Evolutionary conservation across 2,113 vertebrate species (phyloP), one percentile per base, ranked within the genome.

Genomic region (Myotis lucifugus): DNA sequence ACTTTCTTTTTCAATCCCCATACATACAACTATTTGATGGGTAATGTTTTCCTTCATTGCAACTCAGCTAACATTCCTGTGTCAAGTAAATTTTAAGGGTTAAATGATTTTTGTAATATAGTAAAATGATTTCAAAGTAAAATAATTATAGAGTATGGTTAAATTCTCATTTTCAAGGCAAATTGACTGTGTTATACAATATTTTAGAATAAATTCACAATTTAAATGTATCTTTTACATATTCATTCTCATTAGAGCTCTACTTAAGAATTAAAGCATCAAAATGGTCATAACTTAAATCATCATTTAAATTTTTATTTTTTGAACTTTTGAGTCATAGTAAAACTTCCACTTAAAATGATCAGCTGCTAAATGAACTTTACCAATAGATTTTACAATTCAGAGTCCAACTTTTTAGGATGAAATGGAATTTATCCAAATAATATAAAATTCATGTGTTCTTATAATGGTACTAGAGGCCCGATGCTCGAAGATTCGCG

Each of bases 191-290:
- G 67, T 73, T 91, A 83, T 29, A 79, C 48, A 91, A 84, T 85
- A 91, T 84, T 32, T n/a, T 81, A 76, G 37, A 40, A 3, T 23
- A 92, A 52, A 67, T 27, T 21, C 69, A 6, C 6, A 72, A 86
- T 59, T n/a, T 13, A 46, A 5, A 91, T 97, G 85, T 3, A 42
- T 81, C 27, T 73, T 73, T 93, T 82, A 59, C 10, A 79, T 76
- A 76, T 67, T 73, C 23, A 59, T 95, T 85, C 78, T 88, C 52
- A 94, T 88, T 92, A 88, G 15, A 89, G 29, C 14, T 78, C 34
- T 67, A 77, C 23, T 77, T 13, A 17, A 95, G 87, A 82, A 48
- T 13, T 78, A 96, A 85, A 67, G 81, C 29, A 85, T 76, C 34
- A 73, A 67, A 72, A 74, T 72, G 23, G 25, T 34, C 15, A 90